Conservation (phyloP, 1,140 invertebrate species). For the Trachelipus rathkii region DNA sequence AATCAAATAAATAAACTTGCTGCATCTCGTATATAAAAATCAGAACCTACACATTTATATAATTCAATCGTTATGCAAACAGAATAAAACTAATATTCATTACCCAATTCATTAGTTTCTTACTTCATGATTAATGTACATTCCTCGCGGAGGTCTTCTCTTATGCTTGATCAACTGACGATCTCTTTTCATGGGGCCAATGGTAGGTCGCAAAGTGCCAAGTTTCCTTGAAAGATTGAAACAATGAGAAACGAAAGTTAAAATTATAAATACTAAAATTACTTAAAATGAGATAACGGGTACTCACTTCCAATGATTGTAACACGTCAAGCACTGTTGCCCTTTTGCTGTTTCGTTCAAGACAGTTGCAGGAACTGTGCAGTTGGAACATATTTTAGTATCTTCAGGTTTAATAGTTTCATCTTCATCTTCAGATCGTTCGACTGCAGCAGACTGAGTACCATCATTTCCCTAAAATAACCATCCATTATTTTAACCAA, state of each 20-base stretch:
- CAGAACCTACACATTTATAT: too few species aligned
- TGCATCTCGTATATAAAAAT: too few species aligned
- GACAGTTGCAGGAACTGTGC: conserved; percentile 67
- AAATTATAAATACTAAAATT: not conserved
- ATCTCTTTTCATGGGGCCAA: conserved; percentile 58
- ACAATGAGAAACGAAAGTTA: not conserved
- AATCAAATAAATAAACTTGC: too few species aligned
- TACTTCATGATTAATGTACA: conserved; percentile 95
- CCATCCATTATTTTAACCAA: too few species aligned
- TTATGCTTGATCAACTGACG: conserved; percentile 61
- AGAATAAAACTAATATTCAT: too few species aligned
- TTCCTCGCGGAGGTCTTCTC: conserved; percentile 86
- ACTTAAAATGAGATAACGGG: conserved; percentile 3
- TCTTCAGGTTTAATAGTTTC: conserved; percentile 36
- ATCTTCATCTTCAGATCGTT: conserved; percentile 71
- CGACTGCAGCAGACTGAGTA: conserved; percentile 22
- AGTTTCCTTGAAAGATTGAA: conserved; percentile 27
- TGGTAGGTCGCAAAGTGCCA: conserved; percentile 59
- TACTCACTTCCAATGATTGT: conserved; percentile 69
- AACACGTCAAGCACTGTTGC: conserved; percentile 69
- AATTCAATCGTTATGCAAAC: too few species aligned
- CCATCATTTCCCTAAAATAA: conserved; percentile 21
- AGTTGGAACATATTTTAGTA: conserved; percentile 63
- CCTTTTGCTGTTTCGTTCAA: conserved; percentile 70
- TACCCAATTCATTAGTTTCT: conserved; percentile 63